phyloP scores from a whole-genome alignment of 2,888 invertebrate species.

The Tetrapedia diversipes region DNA sequence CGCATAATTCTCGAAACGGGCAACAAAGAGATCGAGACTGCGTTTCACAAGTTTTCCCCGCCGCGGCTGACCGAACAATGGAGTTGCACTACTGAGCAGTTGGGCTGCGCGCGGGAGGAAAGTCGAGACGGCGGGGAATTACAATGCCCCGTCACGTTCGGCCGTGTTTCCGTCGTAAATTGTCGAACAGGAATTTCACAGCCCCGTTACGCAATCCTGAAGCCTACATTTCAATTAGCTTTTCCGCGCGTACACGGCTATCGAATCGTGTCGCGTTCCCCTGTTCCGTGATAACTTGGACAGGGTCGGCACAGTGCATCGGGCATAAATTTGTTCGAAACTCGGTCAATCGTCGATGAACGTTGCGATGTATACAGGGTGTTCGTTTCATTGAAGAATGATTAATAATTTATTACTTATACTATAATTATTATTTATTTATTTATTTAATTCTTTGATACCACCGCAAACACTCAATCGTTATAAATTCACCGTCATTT shows the following conservation, averaged over 20 bases:
- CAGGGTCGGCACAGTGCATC: slow-evolving; percentile 27
- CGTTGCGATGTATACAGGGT: background rate
- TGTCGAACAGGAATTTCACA: background rate
- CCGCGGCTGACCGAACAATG: slow-evolving; percentile 4
- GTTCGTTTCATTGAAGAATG: too few species aligned
- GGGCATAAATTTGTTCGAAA: slow-evolving; percentile 33
- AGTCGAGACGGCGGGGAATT: background rate
- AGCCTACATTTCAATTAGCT: slow-evolving; percentile 7
- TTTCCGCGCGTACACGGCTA: background rate
- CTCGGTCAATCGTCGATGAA: slow-evolving; percentile 32
- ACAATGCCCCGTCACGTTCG: background rate
- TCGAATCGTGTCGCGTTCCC: slow-evolving; percentile 14
- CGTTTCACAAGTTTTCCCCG: too few species aligned
- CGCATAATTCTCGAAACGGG: too few species aligned
- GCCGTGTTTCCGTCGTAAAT: background rate
- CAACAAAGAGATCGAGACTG: too few species aligned
- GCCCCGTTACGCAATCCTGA: background rate
- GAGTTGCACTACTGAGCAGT: slow-evolving; percentile 5
- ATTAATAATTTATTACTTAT: too few species aligned
- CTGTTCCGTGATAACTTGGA: background rate
- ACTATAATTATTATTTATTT: too few species aligned
- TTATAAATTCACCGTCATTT: too few species aligned
- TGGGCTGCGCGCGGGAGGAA: background rate
- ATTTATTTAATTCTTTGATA: too few species aligned
- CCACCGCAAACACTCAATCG: too few species aligned